Base-by-base conservation (phyloP, 2,113 vertebrate species). In the Chlorodrepanis virens region DNA sequence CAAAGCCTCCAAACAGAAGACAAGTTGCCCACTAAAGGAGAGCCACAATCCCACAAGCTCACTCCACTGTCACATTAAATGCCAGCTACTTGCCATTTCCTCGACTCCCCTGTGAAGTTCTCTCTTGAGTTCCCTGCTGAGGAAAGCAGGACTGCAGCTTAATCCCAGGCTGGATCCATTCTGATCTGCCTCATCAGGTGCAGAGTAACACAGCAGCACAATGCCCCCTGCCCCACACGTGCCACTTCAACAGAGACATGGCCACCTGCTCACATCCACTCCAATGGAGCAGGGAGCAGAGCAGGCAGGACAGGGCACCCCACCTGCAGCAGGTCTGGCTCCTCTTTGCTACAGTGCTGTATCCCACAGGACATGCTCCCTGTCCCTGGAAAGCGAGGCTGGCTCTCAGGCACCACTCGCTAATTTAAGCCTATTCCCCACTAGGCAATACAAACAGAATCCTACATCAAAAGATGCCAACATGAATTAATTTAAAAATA, bases 221-320 rank as follows among this genome's bases (percentile, higher is more conserved):
- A 75, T 47, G 61, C 25, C 44, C 20, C 31, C 54, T 10, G 22
- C 8, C 1, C 42, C 45, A 40, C 1, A 2, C 0, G 0, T 10
- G 42, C 33, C 4, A 79, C 1, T 69, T 33, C 69, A 52, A 28
- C 42, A 3, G 3, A 37, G 60, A 21, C 0, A 0, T 0, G 33
- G 39, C 23, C 42, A 49, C 20, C 15, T 14, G 65, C 42, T 47
- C 27, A 1, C 1, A 1, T 3, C 45, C 50, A 18, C 33, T n/a
- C 12, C 24, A 5, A 54, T 1, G 20, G 33, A 42, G 13, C 0
- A 4, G 14, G 45, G 29, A 78, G 35, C 50, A 40, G 78, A 64
- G 69, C 19, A 27, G 39, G 37, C 9, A 1, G 2, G 11, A 44
- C 10, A 11, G 14, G 42, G 23, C 50, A n/a, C 4, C n/a, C 61